Base-by-base conservation (phyloP, 2,797 vertebrate genomes). In the Telmatherina bonti region DNA sequence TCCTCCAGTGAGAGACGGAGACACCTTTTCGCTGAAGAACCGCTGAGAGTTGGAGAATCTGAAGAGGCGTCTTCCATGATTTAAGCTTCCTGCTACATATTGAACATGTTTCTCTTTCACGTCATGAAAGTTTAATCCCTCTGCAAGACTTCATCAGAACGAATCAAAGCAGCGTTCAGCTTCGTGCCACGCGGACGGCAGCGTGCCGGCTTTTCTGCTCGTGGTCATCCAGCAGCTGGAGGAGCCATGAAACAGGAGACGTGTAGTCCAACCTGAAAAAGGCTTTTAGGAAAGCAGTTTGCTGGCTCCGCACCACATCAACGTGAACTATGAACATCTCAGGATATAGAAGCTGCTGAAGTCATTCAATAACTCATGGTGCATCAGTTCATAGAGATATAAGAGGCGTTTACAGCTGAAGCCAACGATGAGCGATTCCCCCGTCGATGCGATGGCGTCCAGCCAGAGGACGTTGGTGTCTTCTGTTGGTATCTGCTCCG, bases 91-190 rank as follows among this genome's bases (percentile, higher is more conserved):
- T 68, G 90, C 87, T 92, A 92, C 89, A 92, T 93, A 92, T 92
- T 93, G 89, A 93, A 93, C 90, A 91, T 93, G 93, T 94, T 94
- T 94, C 91, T 87, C 78, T 93, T 94, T 93, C 49, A 41, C 49
- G 1, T 54, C 82, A 89, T 94, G 83, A 93, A 93, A 92, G 85
- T 92, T 93, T 89, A 75, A 93, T 71, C 72, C 79, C 74, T 56
- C 89, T 76, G 83, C 79, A 85, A 85, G 84, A 87, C 66, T 90
- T 91, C 85, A 89, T 91, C 88, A 83, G 79, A 79, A 85, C 86
- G 78, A 92, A 92, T 89, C 86, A 91, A 91, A 84, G 83, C 80
- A 88, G 85, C 72, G 61, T 79, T 51, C 65, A 63, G 64, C 66
- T 88, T 77, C 76, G 74, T 69, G 69, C 33, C 0, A 57, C 66